These are phyloP conservation scores for Ochropleura leucogaster DNA, from an alignment of 2,888 invertebrate genomes.

Conservation along the genomic window DNA sequence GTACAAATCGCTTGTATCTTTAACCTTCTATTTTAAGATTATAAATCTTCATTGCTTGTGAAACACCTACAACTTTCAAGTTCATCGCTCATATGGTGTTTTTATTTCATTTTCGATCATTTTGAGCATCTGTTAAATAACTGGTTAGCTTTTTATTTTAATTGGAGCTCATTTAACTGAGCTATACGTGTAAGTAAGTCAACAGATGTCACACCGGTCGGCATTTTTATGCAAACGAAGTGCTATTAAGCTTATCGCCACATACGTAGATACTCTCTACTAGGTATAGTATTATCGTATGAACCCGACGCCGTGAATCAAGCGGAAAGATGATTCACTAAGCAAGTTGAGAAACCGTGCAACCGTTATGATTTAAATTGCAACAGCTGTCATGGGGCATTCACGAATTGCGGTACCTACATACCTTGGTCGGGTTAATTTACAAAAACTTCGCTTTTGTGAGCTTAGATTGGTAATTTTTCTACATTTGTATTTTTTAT, in stretches of 20 bases:
- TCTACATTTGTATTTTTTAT: not conserved
- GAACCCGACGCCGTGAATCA: constrained; percentile 78
- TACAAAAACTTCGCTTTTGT: constrained; percentile 47
- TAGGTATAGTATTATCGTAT: constrained; percentile 61
- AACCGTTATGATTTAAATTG: constrained; percentile 89
- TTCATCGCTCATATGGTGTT: constrained; percentile 22
- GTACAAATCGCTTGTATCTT: constrained; percentile 49
- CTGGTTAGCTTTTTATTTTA: constrained; percentile 32
- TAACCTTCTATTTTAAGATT: constrained; percentile 36
- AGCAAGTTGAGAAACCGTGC: constrained; percentile 80
- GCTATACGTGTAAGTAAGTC: constrained; percentile 51
- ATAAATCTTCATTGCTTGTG: constrained; percentile 18
- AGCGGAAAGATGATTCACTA: constrained; percentile 88
- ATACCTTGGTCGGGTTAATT: constrained; percentile 74
- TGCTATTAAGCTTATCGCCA: constrained; percentile 63
- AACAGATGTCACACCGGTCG: constrained; percentile 59
- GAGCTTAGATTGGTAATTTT: constrained; percentile 9
- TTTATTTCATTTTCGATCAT: constrained; percentile 21
- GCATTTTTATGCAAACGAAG: constrained; percentile 67
- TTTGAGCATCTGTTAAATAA: constrained; percentile 37
- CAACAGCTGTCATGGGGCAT: constrained; percentile 83
- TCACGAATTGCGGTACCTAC: constrained; percentile 85
- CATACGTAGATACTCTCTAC: constrained; percentile 51
- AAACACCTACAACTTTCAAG: constrained; percentile 21
- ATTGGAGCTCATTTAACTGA: constrained; percentile 43